A percentile compares a stretch with the other conserved stretches of the same genome.
Conservation (phyloP, 1,140 invertebrate genomes). For the Drusus annulatus region DNA sequence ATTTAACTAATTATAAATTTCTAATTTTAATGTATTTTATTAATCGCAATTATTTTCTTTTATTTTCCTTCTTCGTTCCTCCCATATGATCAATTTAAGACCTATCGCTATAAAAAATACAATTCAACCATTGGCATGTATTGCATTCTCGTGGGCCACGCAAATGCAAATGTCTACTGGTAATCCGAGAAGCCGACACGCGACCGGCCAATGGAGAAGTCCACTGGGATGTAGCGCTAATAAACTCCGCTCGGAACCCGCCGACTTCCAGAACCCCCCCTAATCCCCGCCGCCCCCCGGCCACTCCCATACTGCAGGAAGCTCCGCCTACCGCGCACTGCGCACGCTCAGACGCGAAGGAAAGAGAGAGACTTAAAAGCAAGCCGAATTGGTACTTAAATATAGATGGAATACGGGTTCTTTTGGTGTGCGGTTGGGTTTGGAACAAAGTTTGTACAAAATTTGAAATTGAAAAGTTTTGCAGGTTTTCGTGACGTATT, state of each 20-base stretch:
- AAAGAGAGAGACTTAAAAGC: not conserved
- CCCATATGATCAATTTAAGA: too few relatives aligned
- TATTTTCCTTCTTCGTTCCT: too few relatives aligned
- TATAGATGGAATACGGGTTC: not conserved
- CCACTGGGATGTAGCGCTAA: slow-evolving; percentile 20
- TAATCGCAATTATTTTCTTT: too few relatives aligned
- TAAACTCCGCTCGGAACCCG: not conserved
- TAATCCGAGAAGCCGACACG: not conserved
- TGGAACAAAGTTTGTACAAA: not conserved
- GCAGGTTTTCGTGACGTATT: not conserved
- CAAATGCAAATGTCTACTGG: slow-evolving; percentile 22
- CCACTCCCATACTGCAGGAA: slow-evolving; percentile 11
- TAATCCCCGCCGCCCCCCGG: slow-evolving; percentile 16
- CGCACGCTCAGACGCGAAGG: not conserved
- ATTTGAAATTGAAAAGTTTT: slow-evolving; percentile 19
- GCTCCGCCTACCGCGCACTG: slow-evolving; percentile 2
- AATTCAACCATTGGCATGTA: too few relatives aligned
- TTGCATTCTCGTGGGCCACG: not conserved
- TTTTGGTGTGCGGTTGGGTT: not conserved
- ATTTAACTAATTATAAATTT: too few relatives aligned
- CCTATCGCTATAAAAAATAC: too few relatives aligned
- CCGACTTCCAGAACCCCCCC: not conserved
- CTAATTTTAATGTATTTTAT: too few relatives aligned
- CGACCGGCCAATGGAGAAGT: slow-evolving; percentile 33
- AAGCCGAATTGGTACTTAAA: not conserved